Percentiles rank a stretch among this genome's conserved stretches.
Evolutionary conservation across 2,113 vertebrate genomes (phyloP).

Genomic region (Pogona vitticeps): DNA sequence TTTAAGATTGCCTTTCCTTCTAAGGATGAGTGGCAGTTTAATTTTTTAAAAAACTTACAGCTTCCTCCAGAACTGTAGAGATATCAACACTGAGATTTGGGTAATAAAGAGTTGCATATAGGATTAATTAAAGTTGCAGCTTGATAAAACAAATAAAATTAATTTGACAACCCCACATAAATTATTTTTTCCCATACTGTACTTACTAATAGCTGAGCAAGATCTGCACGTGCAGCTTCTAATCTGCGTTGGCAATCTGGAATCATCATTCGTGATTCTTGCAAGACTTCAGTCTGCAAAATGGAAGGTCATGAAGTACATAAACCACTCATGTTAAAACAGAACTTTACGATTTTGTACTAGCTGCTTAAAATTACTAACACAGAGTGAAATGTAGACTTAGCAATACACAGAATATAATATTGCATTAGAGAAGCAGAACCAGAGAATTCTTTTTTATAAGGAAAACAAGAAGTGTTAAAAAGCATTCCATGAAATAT

Average conservation of each 20-base stretch:
- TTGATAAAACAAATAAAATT: not conserved
- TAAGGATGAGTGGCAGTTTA: not conserved
- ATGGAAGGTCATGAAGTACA: slow-evolving; percentile 27
- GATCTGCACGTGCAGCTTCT: slow-evolving; percentile 84
- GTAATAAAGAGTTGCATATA: not conserved
- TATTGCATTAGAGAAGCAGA: slow-evolving; percentile 23
- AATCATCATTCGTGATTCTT: slow-evolving; percentile 96
- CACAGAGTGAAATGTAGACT: slow-evolving; percentile 13
- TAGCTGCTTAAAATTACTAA: slow-evolving; percentile 49
- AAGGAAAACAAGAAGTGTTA: slow-evolving; percentile 58
- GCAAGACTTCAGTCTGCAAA: slow-evolving; percentile 89
- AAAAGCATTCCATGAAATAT: slow-evolving; percentile 60
- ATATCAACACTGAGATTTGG: not conserved
- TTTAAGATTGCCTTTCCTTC: no score
- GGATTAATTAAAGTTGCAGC: not conserved
- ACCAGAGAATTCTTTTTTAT: slow-evolving; percentile 44
- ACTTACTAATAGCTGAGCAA: slow-evolving; percentile 90
- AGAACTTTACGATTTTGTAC: not conserved
- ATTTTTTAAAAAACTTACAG: not conserved
- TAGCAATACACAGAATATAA: not conserved
- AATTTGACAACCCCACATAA: not conserved
- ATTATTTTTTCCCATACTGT: not conserved
- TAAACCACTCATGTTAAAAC: not conserved
- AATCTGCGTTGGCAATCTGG: slow-evolving; percentile 93
- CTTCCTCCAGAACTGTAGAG: not conserved